Percentiles rank a stretch among this genome's conserved stretches.
Evolutionary conservation across 2,797 vertebrate species (phyloP).

Genomic region (Pangasius macronema): DNA sequence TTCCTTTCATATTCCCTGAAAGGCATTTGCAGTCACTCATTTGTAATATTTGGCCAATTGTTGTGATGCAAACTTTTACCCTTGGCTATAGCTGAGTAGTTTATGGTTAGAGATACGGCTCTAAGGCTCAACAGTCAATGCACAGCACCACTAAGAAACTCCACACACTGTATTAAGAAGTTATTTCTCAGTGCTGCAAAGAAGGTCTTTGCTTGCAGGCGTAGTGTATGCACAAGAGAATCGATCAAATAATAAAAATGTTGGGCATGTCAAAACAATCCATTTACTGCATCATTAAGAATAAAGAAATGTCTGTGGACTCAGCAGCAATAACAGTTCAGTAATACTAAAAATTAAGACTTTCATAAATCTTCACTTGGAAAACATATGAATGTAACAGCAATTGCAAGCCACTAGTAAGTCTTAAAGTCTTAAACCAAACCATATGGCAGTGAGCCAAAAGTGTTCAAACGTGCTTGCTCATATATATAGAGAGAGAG

Average conservation of each 20-base stretch:
- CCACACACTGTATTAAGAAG: not conserved
- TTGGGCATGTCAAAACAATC: not conserved
- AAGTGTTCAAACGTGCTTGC: not conserved
- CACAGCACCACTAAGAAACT: not conserved
- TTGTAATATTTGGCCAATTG: not conserved
- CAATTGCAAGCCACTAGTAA: not conserved
- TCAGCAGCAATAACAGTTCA: not conserved
- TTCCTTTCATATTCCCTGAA: not conserved
- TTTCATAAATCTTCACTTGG: not conserved
- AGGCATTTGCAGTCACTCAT: not conserved
- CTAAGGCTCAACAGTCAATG: not conserved
- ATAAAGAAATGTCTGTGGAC: not conserved
- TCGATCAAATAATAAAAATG: not conserved
- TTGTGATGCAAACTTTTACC: not conserved
- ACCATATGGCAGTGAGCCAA: not conserved
- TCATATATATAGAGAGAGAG: not conserved
- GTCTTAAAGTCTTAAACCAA: not conserved
- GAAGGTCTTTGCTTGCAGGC: not conserved
- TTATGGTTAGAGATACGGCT: not conserved
- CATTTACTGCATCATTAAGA: not conserved
- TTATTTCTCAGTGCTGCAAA: not conserved
- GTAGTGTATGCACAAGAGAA: not conserved
- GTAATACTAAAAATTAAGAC: not conserved
- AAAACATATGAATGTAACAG: not conserved
- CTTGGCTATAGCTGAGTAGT: not conserved